Evolutionary conservation across 2,888 invertebrate genomes (phyloP).

Genomic region (Hymenopus coronatus): DNA sequence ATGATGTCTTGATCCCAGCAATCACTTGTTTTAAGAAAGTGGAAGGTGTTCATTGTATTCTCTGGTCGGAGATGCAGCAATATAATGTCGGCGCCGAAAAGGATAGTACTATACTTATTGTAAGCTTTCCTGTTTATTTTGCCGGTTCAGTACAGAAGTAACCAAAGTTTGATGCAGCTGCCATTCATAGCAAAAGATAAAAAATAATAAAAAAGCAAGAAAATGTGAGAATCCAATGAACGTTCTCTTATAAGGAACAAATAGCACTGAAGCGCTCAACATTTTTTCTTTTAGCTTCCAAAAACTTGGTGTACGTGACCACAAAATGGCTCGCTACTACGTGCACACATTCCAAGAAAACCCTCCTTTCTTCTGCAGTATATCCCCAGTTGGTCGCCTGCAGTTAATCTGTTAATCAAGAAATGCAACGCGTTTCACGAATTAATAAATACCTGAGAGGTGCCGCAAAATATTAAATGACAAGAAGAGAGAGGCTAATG

Average conservation of each 20-base stretch:
- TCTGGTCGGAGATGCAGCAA: not conserved
- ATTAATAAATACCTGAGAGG: too few species aligned
- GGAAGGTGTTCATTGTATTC: not conserved
- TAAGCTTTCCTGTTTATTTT: not conserved
- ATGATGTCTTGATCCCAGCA: not conserved
- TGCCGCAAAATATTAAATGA: too few species aligned
- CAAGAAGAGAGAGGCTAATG: too few species aligned
- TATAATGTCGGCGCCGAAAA: not conserved
- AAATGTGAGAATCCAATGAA: not conserved
- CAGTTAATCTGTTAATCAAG: too few species aligned
- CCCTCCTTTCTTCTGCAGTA: too few species aligned
- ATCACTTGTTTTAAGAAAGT: not conserved
- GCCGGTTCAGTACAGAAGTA: not conserved
- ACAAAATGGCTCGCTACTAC: not conserved
- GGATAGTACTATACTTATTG: too few species aligned
- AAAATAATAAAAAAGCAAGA: too few species aligned
- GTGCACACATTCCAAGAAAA: not conserved
- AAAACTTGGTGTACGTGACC: not conserved
- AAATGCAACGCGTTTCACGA: too few species aligned
- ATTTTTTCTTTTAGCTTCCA: too few species aligned
- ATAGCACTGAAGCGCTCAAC: not conserved
- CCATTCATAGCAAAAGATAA: not conserved
- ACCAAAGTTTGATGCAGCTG: not conserved
- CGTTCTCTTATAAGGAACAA: not conserved
- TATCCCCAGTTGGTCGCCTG: too few species aligned